These are phyloP conservation scores for Drosophila hawaiiensis DNA, from an alignment of 2,888 invertebrate species.

Conservation along the genomic window DNA sequence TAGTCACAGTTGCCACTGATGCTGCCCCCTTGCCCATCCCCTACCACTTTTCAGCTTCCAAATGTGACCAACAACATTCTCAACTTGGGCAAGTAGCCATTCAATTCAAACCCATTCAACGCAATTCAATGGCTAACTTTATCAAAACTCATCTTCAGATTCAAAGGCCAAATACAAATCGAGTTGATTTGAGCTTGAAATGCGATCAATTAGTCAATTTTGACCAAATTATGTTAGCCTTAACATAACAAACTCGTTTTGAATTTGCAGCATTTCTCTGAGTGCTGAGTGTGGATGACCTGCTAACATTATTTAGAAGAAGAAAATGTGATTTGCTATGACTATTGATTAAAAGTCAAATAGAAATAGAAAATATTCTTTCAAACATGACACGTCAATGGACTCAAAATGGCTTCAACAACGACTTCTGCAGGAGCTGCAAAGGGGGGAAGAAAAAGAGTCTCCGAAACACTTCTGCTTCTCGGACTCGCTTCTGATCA, in stretches of 20 bases:
- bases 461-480: too few relatives aligned
- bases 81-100: not conserved
- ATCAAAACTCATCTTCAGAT: not conserved
- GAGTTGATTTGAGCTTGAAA: not conserved
- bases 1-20: constrained; percentile 41
- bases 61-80: not conserved
- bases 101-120: not conserved
- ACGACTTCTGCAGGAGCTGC: too few relatives aligned
- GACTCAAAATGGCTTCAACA: not conserved
- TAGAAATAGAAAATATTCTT: not conserved
- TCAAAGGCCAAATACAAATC: not conserved
- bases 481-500: not conserved
- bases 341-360: not conserved
- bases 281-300: too few relatives aligned
- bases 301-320: not conserved
- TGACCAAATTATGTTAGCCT: not conserved
- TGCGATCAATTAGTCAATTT: not conserved
- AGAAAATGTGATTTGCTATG: not conserved
- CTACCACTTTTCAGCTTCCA: not conserved
- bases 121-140: not conserved
- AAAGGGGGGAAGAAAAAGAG: too few relatives aligned
- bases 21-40: not conserved
- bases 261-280: not conserved
- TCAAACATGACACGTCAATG: not conserved
- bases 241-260: not conserved